phyloP scores from a whole-genome alignment of 1,140 invertebrate genomes.

The Venustaconcha ellipsiformis region DNA sequence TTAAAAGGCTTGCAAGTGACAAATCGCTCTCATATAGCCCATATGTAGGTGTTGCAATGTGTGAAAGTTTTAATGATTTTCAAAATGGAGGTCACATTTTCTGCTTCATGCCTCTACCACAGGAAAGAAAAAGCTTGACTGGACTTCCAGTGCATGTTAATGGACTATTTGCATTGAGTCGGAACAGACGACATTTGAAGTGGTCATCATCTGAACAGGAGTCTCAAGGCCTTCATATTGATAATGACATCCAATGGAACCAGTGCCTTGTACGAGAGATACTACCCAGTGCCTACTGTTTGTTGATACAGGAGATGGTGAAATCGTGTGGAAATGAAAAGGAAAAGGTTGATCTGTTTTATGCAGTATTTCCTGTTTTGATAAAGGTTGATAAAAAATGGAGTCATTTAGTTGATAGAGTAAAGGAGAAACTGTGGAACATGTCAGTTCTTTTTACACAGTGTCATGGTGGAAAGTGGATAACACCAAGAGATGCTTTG shows the following conservation, averaged over 20 bases:
- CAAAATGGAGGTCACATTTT: conserved; percentile 54
- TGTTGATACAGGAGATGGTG: conserved; percentile 22
- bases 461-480: too few relatives aligned
- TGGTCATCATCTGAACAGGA: conserved; percentile 48
- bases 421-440: neutral
- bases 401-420: neutral
- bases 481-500: too few relatives aligned
- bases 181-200: conserved; percentile 59
- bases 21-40: conserved; percentile 42
- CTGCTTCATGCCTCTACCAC: conserved; percentile 61
- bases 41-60: conserved; percentile 54
- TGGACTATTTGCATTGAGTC: conserved; percentile 59
- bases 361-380: conserved; percentile 20
- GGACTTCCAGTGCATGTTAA: conserved; percentile 63
- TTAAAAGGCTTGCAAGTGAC: conserved; percentile 35
- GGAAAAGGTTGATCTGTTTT: conserved; percentile 3
- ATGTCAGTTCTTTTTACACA: too few relatives aligned
- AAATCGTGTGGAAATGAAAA: neutral
- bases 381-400: conserved; percentile 1
- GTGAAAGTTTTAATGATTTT: conserved; percentile 3
- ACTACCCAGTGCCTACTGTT: conserved; percentile 38
- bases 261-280: conserved; percentile 49
- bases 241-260: conserved; percentile 57
- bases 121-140: conserved; percentile 41
- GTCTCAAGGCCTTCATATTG: conserved; percentile 26